Evolutionary conservation across 2,888 invertebrate species (phyloP), one percentile per base, ranked within the genome.

Genomic region (Dryomyza anilis): DNA sequence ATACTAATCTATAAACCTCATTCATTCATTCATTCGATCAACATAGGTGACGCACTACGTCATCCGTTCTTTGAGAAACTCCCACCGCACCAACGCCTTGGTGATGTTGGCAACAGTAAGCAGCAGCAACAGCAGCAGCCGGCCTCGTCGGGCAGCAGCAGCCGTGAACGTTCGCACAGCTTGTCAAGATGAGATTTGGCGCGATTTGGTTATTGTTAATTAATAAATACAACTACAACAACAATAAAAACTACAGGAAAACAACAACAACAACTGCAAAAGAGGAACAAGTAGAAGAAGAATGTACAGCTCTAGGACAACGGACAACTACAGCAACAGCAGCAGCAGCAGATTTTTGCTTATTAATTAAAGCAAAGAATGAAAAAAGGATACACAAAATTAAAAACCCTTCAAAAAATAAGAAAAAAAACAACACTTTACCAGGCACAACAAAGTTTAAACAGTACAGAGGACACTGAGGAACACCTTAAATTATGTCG

Each of bases 41-140:
- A 30, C 30, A 16, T 58, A 84, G 87, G 87, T 66, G 96, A 98
- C 76, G 95, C 97, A 16, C 85, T 99, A 76, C 85, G 88, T 60
- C 98, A 98, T 86, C 92, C 95, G 62, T 98, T 97, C 87, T 98
- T 98, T 86, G 90, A 89, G 78, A 91, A 92, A 80, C 88, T 96
- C 78, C 91, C 94, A 69, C 86, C 88, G 64, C 89, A 91, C 75
- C 92, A 93, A 79, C 87, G 92, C 78, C 86, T 94, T 75, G 88
- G 89, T 79, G 86, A 86, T 77, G 70, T 75, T 70, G 74, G 72
- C 58, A 74, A 70, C 57, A 74, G 70, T 55, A 76, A 68, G 55
- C 79, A 77, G 66, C 74, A 78, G n/a, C n/a, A n/a, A 63, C 67
- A 67, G 60, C 75, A 78, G 67, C 68, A 67, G 61, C 74, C 78